Percentiles rank a stretch among this genome's conserved stretches.
phyloP scores from a whole-genome alignment of 2,797 vertebrate genomes.

The Leucoraja ocellata region DNA sequence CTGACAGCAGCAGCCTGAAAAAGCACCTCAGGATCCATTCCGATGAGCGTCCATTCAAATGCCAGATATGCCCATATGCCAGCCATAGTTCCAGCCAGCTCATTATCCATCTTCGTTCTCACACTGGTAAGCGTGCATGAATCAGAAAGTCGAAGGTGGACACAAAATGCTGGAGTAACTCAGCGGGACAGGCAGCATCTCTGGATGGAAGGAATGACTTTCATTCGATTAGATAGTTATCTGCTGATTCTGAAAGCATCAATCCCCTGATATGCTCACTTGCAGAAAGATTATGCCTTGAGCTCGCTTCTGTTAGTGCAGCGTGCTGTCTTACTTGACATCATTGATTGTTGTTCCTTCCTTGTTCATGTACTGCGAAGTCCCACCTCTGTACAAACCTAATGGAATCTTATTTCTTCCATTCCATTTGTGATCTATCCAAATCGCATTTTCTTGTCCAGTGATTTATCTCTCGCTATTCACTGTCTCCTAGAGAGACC shows the following conservation, averaged over 20 bases:
- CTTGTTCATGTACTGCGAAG: background rate
- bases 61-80: conserved; percentile 94
- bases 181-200: too few relatives aligned
- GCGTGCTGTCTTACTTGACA: background rate
- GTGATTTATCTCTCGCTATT: background rate
- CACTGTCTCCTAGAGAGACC: background rate
- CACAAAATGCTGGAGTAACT: too few relatives aligned
- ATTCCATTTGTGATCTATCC: background rate
- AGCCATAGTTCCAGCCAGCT: conserved; percentile 98
- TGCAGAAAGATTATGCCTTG: background rate
- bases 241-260: background rate
- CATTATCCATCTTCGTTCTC: conserved; percentile 89
- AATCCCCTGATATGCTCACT: background rate
- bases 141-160: too few relatives aligned
- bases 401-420: background rate
- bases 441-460: background rate
- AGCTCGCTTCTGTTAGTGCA: background rate
- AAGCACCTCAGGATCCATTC: conserved; percentile 94
- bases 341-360: background rate
- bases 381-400: background rate
- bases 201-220: too few relatives aligned
- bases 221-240: background rate
- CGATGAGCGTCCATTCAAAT: conserved; percentile 91
- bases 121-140: conserved; percentile 70
- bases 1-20: conserved; percentile 94